Percentiles rank a stretch among this genome's conserved stretches.
Conservation (phyloP, 2,888 invertebrate species). For the Fragum whitleyi region DNA sequence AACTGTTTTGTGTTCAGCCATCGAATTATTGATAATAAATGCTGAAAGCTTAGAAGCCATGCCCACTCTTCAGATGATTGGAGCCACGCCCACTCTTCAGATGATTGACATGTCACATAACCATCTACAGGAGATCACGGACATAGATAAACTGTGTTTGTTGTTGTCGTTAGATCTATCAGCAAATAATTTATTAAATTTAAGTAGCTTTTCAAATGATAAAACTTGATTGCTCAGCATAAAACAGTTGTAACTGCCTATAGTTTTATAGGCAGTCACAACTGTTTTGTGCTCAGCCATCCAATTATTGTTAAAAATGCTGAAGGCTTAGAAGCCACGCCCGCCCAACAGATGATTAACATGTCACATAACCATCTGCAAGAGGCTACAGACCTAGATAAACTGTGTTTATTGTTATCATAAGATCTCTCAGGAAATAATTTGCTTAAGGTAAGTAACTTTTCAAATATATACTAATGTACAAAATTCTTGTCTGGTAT, state of each 20-base stretch:
- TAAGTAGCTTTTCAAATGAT: no score
- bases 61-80: conserved; percentile 79
- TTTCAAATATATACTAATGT: no score
- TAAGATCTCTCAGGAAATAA: conserved; percentile 79
- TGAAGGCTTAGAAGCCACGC: conserved; percentile 72
- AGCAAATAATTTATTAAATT: conserved; percentile 80
- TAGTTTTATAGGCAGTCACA: no score
- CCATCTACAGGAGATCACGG: conserved; percentile 78
- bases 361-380: conserved; percentile 82
- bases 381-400: conserved; percentile 71
- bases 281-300: no score
- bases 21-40: no score
- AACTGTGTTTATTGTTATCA: conserved; percentile 76
- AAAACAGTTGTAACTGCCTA: no score
- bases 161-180: conserved; percentile 76
- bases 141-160: conserved; percentile 76
- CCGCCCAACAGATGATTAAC: conserved; percentile 80
- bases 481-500: no score
- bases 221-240: no score
- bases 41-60: conserved; percentile 74
- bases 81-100: conserved; percentile 78
- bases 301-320: no score
- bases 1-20: no score
- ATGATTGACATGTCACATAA: conserved; percentile 80
- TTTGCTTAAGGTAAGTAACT: conserved; percentile 79